A percentile compares a stretch with the other conserved stretches of the same genome.
Conservation (phyloP, 2,113 vertebrate genomes). For the Orcinus orca region DNA sequence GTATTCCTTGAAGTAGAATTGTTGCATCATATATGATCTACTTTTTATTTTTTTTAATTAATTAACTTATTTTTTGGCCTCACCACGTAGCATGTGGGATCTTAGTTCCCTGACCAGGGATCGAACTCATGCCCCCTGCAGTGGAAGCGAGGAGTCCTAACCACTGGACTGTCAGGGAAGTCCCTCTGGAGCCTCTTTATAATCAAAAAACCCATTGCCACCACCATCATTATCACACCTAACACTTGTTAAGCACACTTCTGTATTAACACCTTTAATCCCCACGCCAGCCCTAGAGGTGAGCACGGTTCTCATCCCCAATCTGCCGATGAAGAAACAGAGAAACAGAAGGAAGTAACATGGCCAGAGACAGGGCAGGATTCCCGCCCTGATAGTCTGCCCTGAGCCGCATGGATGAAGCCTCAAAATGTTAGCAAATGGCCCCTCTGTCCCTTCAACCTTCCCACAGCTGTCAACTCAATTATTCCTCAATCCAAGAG, state of each 20-base stretch:
- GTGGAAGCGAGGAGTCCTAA: no score
- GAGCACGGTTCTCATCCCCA: no score
- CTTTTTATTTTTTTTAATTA: background rate
- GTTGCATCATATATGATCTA: background rate
- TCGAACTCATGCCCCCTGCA: no score
- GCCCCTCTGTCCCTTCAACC: background rate
- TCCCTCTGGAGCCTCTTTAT: background rate
- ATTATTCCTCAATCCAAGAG: background rate
- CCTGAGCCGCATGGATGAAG: background rate
- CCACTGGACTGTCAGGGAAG: no score
- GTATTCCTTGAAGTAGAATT: background rate
- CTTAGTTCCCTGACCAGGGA: no score
- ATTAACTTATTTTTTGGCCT: no score
- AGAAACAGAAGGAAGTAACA: background rate
- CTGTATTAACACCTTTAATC: no score
- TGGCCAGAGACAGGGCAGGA: background rate
- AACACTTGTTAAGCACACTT: fast-evolving
- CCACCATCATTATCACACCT: background rate
- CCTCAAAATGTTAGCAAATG: background rate
- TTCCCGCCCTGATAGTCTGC: background rate
- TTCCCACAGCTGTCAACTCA: background rate
- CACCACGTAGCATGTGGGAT: no score
- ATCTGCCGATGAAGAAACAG: background rate
- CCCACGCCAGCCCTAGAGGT: no score
- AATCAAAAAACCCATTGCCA: background rate